These are phyloP conservation scores for Graptemys geographica DNA, from an alignment of 2,797 vertebrate species.

Conservation along the genomic window DNA sequence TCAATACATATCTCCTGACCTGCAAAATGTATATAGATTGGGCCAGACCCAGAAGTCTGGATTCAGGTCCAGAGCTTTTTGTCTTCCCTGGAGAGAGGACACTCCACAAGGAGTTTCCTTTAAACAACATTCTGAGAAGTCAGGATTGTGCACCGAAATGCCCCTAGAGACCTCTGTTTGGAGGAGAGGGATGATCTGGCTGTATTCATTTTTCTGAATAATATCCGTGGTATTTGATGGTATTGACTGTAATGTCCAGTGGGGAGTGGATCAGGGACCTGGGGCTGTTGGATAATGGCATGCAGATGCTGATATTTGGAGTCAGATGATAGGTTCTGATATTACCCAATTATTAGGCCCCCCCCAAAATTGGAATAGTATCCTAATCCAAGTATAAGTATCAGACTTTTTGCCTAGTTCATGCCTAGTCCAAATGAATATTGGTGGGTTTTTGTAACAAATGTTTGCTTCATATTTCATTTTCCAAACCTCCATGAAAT, in stretches of 20 bases:
- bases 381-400: background rate
- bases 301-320: background rate
- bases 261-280: background rate
- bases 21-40: background rate
- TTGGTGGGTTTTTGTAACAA: background rate
- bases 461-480: conserved; percentile 5
- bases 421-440: background rate
- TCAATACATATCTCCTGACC: background rate
- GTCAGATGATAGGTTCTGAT: background rate
- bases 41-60: background rate
- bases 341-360: background rate
- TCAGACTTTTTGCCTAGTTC: background rate
- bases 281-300: background rate
- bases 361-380: background rate
- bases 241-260: background rate
- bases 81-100: background rate
- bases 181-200: background rate
- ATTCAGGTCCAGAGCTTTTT: background rate
- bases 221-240: background rate
- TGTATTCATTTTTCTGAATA: background rate
- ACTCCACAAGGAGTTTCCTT: background rate
- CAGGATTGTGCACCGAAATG: background rate
- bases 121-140: background rate
- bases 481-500: conserved; percentile 25
- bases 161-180: background rate